phyloP scores from a whole-genome alignment of 1,140 invertebrate genomes.

The Anagrus nilaparvatae region DNA sequence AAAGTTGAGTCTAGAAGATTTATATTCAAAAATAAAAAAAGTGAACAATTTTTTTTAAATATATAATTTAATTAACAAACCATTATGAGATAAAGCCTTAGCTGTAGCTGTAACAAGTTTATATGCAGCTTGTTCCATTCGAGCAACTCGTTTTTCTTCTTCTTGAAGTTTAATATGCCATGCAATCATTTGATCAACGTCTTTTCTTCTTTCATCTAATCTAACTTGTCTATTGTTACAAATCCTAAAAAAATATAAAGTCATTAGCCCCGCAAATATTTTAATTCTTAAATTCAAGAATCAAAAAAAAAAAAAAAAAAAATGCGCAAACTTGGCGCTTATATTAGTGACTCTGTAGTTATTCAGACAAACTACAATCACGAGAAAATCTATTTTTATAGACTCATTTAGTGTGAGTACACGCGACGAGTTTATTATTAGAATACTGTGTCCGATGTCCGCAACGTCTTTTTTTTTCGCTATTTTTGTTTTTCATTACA shows the following conservation, averaged over 20 bases:
- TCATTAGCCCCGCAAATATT: no score
- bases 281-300: no score
- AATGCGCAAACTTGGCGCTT: no score
- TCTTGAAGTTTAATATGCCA: conserved; percentile 37
- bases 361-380: no score
- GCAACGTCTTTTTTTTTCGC: no score
- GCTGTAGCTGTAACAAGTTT: conserved; percentile 37
- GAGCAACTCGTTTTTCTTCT: conserved; percentile 35
- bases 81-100: conserved; percentile 34
- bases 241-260: conserved; percentile 35
- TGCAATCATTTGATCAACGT: conserved; percentile 40
- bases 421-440: conserved; percentile 35
- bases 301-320: no score
- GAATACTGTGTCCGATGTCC: conserved; percentile 17
- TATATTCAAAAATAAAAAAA: conserved; percentile 6
- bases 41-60: neutral
- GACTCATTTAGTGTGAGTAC: conserved; percentile 28
- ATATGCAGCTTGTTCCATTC: conserved; percentile 38
- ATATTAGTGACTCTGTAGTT: no score
- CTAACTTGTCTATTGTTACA: conserved; percentile 37
- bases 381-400: conserved; percentile 37
- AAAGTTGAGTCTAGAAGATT: conserved; percentile 32
- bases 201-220: conserved; percentile 36
- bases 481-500: no score
- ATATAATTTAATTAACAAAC: conserved; percentile 19